phyloP scores from a whole-genome alignment of 2,113 vertebrate species.

The Hemicordylus capensis region DNA sequence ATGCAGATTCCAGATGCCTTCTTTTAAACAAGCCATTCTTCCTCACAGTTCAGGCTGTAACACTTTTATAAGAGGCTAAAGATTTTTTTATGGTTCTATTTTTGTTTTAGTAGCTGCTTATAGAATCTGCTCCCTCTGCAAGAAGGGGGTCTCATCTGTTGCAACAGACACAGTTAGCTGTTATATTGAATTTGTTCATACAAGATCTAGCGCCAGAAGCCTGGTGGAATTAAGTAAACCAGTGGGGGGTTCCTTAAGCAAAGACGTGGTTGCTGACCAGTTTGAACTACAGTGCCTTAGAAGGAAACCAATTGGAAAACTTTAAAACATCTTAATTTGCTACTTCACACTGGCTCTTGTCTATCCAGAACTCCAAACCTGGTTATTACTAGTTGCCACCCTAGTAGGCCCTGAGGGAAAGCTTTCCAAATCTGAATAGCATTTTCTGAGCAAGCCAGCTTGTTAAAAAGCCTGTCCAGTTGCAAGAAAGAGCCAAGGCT shows the following conservation, averaged over 20 bases:
- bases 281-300: conserved; percentile 39
- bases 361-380: neutral
- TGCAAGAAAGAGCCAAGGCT: neutral
- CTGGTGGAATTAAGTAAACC: conserved; percentile 48
- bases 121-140: neutral
- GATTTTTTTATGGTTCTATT: neutral
- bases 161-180: neutral
- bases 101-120: neutral
- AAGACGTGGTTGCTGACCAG: neutral
- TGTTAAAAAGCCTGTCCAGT: neutral
- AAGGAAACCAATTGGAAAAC: conserved; percentile 44
- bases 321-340: conserved; percentile 19
- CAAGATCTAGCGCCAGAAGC: neutral
- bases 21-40: conserved; percentile 10
- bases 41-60: neutral
- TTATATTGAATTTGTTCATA: conserved; percentile 39
- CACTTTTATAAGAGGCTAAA: neutral
- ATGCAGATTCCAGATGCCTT: neutral
- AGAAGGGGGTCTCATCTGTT: neutral
- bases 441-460: neutral
- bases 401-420: conserved; percentile 1
- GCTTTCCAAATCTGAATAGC: neutral
- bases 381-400: conserved; percentile 20
- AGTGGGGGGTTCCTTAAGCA: conserved; percentile 12
- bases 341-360: neutral